These are phyloP conservation scores for Papilio gigon DNA, from an alignment of 2,888 invertebrate species.

Conservation along the genomic window DNA sequence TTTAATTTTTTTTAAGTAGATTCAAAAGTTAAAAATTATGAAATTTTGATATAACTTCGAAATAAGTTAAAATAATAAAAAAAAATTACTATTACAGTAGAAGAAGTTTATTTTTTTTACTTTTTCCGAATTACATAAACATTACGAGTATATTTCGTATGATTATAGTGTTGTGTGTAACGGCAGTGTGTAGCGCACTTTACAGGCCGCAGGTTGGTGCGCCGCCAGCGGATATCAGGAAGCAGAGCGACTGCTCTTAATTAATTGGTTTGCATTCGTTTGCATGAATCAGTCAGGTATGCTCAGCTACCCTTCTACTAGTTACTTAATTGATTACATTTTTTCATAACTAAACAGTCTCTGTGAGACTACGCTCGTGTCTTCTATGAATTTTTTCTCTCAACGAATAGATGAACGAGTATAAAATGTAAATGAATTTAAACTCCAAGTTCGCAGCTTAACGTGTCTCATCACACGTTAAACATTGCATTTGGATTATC, in stretches of 20 bases:
- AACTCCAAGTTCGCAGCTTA: conserved; percentile 3
- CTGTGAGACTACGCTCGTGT: not conserved
- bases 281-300: conserved; percentile 79
- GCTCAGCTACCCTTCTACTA: conserved; percentile 46
- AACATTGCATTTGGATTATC: conserved; percentile 36
- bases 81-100: too few relatives aligned
- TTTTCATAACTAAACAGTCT: not conserved
- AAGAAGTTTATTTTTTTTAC: too few relatives aligned
- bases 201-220: conserved; percentile 54
- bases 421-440: not conserved
- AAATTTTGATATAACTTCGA: not conserved
- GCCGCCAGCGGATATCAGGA: conserved; percentile 71
- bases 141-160: not conserved
- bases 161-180: not conserved
- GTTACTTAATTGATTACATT: conserved; percentile 10
- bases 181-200: conserved; percentile 36
- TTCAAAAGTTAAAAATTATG: not conserved
- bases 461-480: conserved; percentile 33
- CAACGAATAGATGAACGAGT: not conserved
- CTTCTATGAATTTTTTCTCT: too few relatives aligned
- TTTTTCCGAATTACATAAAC: too few relatives aligned
- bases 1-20: not conserved
- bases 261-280: conserved; percentile 82
- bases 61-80: not conserved
- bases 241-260: conserved; percentile 71